Base-by-base conservation (phyloP, 2,888 invertebrate species). In the Catocala nupta region DNA sequence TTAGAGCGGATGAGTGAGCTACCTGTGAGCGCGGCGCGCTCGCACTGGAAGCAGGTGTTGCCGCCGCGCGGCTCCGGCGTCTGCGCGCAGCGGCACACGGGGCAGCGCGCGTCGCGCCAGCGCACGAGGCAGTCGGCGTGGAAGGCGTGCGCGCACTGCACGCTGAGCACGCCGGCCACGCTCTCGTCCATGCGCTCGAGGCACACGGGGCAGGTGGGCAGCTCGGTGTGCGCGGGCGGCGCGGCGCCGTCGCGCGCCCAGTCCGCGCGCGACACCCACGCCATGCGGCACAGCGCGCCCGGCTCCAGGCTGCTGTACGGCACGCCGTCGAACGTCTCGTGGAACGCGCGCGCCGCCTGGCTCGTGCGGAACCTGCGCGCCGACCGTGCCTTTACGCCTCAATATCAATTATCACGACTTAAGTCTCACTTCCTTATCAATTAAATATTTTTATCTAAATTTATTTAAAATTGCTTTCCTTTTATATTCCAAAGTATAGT, bases 101-200 rank as follows among this genome's bases (percentile, higher is more conserved):
- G 99, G 88, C 99, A 99, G 62, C 99, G 98, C 77, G 98, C 98
- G 89, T 99, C 99, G 13, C 98, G 97, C 99, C 99, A 99, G 88
- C 99, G 97, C 75, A 98, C 96, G 55, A 99, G 94, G 90, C 99
- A 99, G 83, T 96, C 97, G 9, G 98, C 97, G 92, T 99, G 99
- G 93, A 99, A 99, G 1, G 98, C 97, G 92, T 99, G 99, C 92
- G 99, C 99, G 88, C 99, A 99, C 67, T 99, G 95, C 84, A 99
- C 99, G 36, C 99, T 99, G 74, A 99, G 94, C 68, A 99, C 98
- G 10, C 99, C 99, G 86, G 99, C 99, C 10, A 99, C 98, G 78
- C 99, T 98, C 92, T 99, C 99, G 90, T 99, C 99, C 99, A 98
- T 98, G 65, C 99, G 96, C 91, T 99, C 99, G 58, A 99, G 90